Evolutionary conservation across 1,140 invertebrate genomes (phyloP).

Genomic region (Ostrea denselamellosa): DNA sequence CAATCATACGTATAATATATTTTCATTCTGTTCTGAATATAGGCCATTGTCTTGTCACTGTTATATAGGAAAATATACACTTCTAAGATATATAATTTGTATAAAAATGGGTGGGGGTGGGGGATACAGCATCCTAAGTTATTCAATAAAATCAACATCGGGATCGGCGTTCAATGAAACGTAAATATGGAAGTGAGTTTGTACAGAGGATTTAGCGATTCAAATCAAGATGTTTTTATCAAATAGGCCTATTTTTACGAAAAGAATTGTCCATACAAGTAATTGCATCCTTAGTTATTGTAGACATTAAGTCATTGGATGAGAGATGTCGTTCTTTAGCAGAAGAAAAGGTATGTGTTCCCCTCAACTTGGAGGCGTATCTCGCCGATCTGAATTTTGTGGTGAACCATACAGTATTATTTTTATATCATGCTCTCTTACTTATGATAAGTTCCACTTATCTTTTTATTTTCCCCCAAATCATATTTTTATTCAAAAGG

Average conservation of each 20-base stretch:
- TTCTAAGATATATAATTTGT: too few species aligned
- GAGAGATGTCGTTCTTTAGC: constrained; percentile 39
- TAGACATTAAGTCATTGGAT: background rate
- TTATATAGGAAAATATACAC: too few species aligned
- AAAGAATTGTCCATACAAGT: background rate
- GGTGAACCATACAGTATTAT: too few species aligned
- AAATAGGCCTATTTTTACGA: background rate
- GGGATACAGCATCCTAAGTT: too few species aligned
- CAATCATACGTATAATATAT: too few species aligned
- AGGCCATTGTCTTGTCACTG: too few species aligned
- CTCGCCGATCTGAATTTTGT: background rate
- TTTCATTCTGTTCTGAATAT: too few species aligned
- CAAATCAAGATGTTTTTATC: background rate
- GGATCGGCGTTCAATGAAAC: constrained; percentile 23
- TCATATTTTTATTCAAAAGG: too few species aligned
- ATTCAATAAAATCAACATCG: background rate
- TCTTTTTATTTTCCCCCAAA: too few species aligned
- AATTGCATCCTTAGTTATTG: background rate
- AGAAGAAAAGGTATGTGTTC: constrained; percentile 35
- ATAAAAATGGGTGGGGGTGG: too few species aligned
- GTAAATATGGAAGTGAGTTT: constrained; percentile 21
- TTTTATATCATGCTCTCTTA: too few species aligned
- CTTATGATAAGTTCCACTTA: too few species aligned
- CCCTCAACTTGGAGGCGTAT: constrained; percentile 39
- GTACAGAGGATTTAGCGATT: background rate